Evolutionary conservation across 2,888 invertebrate species (phyloP), one percentile per base, ranked within the genome.

Genomic region (Plebejus argus): DNA sequence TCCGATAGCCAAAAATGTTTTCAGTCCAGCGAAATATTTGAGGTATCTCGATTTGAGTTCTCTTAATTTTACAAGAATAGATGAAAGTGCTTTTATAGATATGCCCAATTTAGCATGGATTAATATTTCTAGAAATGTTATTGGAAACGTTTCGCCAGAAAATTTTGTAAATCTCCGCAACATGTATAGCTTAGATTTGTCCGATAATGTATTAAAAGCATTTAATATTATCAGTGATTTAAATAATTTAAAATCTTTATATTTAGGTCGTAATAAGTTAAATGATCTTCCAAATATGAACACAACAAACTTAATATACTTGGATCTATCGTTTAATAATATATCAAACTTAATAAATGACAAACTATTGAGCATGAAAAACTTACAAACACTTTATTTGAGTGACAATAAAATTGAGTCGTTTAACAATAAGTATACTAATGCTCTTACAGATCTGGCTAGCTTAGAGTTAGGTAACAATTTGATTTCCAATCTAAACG

Each of bases 161-260:
- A 92, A 89, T 83, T 93, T 93, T 45, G 82, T 81, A 74, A 83
- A 83, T 2, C 82, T 91, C 77, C 83, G 85, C 58, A 92, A 92
- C 78, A 83, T 93, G 82, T 89, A 86, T 66, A 90, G 88, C 77
- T 83, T 93, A 78, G 92, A 93, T 81, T 70, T 93, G 56, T 92
- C 93, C 1, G 79, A 84, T 61, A 93, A 93, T 82, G 83, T 83
- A 35, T 79, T 93, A 56, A 78, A 79, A 58, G 76, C 82, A 20
- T 80, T 93, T 10, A 80, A 83, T 61, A 79, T 90, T 5, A 86
- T 84, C 33, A 84, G 83, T 66, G 85, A 83, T 28, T 82, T 89
- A 18, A 81, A 79, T 1, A 88, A 86, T 80, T 83, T 91, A n/a
- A 87, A 87, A 82, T 89, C 89, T 10, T 78, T 91, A 6, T 89